Conservation (phyloP, 2,797 vertebrate species). For the Caiman crocodilus region DNA sequence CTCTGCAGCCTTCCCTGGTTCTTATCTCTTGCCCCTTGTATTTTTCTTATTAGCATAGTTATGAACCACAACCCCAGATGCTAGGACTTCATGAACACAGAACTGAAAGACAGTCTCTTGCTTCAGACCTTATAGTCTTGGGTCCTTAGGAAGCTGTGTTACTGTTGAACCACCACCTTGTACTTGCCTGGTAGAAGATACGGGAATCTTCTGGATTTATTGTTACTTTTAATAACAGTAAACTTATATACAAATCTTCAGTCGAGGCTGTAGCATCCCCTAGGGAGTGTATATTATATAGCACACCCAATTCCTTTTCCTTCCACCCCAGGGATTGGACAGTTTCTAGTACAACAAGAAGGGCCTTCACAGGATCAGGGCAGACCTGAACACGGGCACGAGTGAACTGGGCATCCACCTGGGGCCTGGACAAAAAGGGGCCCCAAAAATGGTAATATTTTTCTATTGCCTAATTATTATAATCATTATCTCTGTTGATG, state of each 20-base stretch:
- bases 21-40: neutral
- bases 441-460: too few relatives aligned
- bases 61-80: neutral
- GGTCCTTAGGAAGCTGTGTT: neutral
- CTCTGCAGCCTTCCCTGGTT: neutral
- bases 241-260: fast-evolving
- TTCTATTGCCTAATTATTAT: too few relatives aligned
- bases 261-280: neutral
- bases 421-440: too few relatives aligned
- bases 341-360: fast-evolving
- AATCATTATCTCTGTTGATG: too few relatives aligned
- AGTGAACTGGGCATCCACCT: too few relatives aligned
- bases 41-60: neutral
- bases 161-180: fast-evolving
- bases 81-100: fast-evolving
- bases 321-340: neutral
- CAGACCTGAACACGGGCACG: neutral
- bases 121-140: neutral
- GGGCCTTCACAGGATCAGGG: too few relatives aligned
- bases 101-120: neutral
- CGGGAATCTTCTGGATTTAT: fast-evolving
- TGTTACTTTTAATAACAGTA: neutral
- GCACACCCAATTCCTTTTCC: neutral
- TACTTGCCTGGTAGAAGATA: fast-evolving
- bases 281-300: neutral